These are phyloP conservation scores for Trichechus manatus DNA, from an alignment of 2,113 vertebrate genomes.

Conservation along the genomic window DNA sequence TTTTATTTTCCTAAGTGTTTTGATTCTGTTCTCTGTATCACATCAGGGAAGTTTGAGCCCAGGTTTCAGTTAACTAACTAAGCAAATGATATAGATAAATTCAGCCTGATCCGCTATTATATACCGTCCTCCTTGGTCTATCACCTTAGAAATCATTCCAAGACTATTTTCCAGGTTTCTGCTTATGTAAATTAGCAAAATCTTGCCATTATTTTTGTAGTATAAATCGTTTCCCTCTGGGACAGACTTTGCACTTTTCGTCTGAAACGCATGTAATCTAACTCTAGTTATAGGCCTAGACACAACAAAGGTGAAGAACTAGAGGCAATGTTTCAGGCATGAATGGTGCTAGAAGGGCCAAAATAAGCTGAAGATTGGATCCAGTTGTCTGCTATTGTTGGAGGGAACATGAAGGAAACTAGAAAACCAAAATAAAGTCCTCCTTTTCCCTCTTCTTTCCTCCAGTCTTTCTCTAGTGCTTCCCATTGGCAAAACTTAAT, in stretches of 20 bases:
- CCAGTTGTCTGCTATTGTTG: not conserved
- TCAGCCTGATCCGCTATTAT: not conserved
- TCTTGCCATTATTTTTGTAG: not conserved
- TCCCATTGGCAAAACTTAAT: not conserved
- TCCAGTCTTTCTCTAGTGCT: not conserved
- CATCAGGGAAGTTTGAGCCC: not conserved
- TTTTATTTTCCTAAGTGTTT: conserved; percentile 25
- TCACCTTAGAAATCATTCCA: conserved; percentile 39
- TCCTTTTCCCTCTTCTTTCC: not conserved
- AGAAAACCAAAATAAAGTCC: not conserved
- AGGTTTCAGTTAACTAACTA: conserved; percentile 56
- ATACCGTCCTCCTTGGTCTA: not conserved
- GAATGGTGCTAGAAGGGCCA: not conserved
- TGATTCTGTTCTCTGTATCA: not conserved
- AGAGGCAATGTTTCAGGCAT: not conserved
- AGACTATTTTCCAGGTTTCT: conserved; percentile 45
- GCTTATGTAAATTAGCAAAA: conserved; percentile 44
- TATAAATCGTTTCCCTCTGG: not conserved
- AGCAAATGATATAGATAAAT: conserved; percentile 41
- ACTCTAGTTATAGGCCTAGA: conserved; percentile 16
- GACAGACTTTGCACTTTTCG: conserved; percentile 25
- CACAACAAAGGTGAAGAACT: not conserved
- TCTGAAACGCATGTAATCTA: not conserved
- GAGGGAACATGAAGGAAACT: conserved; percentile 12
- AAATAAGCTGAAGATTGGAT: not conserved